Evolutionary conservation across 2,888 invertebrate genomes (phyloP).

Genomic region (Eupithecia tripunctaria): DNA sequence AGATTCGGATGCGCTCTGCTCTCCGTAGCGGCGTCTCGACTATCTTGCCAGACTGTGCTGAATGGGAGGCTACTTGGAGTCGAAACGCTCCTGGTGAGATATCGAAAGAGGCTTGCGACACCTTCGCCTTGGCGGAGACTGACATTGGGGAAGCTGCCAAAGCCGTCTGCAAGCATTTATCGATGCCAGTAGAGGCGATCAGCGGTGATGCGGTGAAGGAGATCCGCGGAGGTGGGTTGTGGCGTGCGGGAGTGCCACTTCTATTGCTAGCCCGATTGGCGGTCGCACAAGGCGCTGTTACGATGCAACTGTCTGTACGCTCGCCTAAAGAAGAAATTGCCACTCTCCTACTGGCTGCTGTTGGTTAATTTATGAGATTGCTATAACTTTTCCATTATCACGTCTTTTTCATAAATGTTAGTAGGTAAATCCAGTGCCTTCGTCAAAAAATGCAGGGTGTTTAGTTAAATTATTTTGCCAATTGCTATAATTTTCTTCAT

Average conservation of each 20-base stretch:
- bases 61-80: slow-evolving; percentile 89
- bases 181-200: slow-evolving; percentile 60
- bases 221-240: slow-evolving; percentile 86
- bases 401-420: background rate
- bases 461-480: background rate
- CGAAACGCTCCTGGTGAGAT: slow-evolving; percentile 82
- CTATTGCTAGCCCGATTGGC: slow-evolving; percentile 92
- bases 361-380: slow-evolving; percentile 84
- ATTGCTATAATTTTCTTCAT: background rate
- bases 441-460: background rate
- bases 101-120: slow-evolving; percentile 92
- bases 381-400: background rate
- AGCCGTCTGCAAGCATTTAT: slow-evolving; percentile 67
- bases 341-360: slow-evolving; percentile 92
- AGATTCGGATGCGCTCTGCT: slow-evolving; percentile 60
- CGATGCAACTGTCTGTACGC: slow-evolving; percentile 95
- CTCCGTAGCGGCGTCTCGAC: background rate
- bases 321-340: slow-evolving; percentile 92
- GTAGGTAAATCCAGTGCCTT: background rate
- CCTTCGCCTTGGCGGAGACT: slow-evolving; percentile 90
- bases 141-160: slow-evolving; percentile 63
- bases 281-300: slow-evolving; percentile 89
- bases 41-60: slow-evolving; percentile 45
- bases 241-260: slow-evolving; percentile 94
- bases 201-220: slow-evolving; percentile 67